Conservation (phyloP, 2,113 vertebrate species). For the Poicephalus gulielmi region DNA sequence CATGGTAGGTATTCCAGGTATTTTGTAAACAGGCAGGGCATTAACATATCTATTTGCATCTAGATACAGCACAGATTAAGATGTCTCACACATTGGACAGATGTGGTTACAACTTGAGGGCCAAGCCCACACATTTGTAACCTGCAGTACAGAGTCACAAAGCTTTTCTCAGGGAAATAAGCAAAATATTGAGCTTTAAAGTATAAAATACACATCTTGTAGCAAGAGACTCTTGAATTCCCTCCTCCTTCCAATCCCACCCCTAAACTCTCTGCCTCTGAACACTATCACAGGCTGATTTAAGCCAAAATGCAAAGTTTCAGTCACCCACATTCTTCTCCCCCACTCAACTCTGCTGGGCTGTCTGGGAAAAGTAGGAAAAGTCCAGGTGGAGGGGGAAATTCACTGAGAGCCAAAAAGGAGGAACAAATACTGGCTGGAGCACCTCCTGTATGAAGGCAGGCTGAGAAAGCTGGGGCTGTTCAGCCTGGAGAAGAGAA, state of each 20-base stretch:
- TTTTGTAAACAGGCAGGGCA: neutral
- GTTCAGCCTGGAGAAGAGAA: neutral
- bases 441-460: neutral
- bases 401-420: neutral
- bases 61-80: neutral
- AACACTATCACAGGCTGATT: neutral
- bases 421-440: neutral
- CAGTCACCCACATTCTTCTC: fast-evolving
- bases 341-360: neutral
- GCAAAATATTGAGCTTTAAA: neutral
- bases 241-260: neutral
- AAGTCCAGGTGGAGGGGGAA: neutral
- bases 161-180: neutral
- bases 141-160: neutral
- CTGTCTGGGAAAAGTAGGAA: neutral
- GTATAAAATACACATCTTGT: neutral
- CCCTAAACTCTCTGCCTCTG: neutral
- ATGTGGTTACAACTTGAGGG: neutral
- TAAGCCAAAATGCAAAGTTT: neutral
- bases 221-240: neutral
- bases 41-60: neutral
- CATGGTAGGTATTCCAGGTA: neutral
- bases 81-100: neutral
- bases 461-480: neutral
- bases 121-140: neutral